phyloP scores from a whole-genome alignment of 2,888 invertebrate genomes.

The Anoncus sp. region DNA sequence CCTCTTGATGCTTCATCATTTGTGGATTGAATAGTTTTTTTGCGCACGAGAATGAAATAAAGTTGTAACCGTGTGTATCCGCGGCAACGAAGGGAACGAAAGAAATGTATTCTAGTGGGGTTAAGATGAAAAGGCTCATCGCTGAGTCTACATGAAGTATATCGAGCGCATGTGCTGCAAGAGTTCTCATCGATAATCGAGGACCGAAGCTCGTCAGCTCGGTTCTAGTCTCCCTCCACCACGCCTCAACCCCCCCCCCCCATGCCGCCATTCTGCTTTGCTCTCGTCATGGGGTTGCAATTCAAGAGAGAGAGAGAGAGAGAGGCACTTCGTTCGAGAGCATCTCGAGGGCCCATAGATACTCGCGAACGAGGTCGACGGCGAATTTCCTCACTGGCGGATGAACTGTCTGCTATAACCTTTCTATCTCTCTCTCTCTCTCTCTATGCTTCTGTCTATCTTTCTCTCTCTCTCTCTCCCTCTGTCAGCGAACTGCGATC shows the following conservation, averaged over 20 bases:
- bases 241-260: no score
- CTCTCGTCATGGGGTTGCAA: conserved; percentile 24
- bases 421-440: conserved; percentile 14
- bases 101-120: conserved; percentile 9
- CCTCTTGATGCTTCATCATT: background rate
- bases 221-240: conserved; percentile 1
- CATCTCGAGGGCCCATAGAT: conserved; percentile 54
- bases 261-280: background rate
- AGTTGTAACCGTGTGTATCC: background rate
- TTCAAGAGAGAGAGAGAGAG: conserved; percentile 41
- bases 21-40: background rate
- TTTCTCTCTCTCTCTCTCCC: conserved; percentile 6
- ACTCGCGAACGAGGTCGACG: conserved; percentile 70
- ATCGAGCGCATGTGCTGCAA: conserved; percentile 41
- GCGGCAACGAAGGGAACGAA: background rate
- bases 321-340: conserved; percentile 55
- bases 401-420: conserved; percentile 8
- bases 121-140: conserved; percentile 26
- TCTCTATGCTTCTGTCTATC: conserved; percentile 22
- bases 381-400: conserved; percentile 69
- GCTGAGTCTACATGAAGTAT: conserved; percentile 23
- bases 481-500: conserved; percentile 24
- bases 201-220: conserved; percentile 38
- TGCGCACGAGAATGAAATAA: background rate
- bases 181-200: conserved; percentile 56